Conservation (phyloP, 92 coral and sea anemone species). For the Pocillopora meandrina region DNA sequence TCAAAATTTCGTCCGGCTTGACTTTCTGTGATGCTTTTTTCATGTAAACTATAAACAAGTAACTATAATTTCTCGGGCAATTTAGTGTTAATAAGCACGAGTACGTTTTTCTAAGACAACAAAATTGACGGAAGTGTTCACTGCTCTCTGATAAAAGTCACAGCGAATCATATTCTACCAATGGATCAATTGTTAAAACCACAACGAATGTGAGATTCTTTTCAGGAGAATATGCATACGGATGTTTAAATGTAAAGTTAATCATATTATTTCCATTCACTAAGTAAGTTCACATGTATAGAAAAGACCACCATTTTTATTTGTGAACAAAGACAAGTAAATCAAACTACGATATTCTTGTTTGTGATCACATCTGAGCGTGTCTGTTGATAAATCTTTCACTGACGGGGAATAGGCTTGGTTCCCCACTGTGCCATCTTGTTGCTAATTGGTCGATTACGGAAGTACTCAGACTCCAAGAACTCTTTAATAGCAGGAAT, state of each 20-base stretch:
- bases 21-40: too few species aligned
- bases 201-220: background rate
- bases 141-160: too few species aligned
- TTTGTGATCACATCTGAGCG: background rate
- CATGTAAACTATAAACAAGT: too few species aligned
- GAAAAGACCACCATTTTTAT: background rate
- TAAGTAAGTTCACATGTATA: background rate
- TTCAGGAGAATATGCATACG: background rate
- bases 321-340: background rate
- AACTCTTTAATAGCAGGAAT: conserved; percentile 70
- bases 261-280: background rate
- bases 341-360: background rate
- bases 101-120: too few species aligned
- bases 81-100: too few species aligned
- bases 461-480: conserved; percentile 54
- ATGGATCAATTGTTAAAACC: too few species aligned
- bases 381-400: background rate
- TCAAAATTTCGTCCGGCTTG: too few species aligned
- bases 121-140: too few species aligned
- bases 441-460: conserved; percentile 71
- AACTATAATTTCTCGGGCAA: too few species aligned
- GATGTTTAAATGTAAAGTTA: background rate
- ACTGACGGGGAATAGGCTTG: conserved; percentile 63
- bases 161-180: too few species aligned
- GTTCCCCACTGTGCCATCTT: conserved; percentile 81